Evolutionary conservation across 1,140 invertebrate species (phyloP).

Genomic region (Neodiprion lecontei): DNA sequence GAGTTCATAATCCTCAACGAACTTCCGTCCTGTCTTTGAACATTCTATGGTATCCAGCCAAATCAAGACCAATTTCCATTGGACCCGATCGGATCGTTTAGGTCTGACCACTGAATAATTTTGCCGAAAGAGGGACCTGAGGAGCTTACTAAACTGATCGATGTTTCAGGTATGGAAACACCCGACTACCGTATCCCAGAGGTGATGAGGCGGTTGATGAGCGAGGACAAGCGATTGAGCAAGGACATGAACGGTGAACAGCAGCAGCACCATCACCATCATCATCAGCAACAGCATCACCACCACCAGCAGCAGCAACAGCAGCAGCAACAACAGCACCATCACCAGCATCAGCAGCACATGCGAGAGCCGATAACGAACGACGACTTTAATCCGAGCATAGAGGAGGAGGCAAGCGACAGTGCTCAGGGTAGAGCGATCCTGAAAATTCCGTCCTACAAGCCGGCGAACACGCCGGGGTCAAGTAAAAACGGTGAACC

Average conservation of each 20-base stretch:
- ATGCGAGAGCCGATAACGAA: conserved; percentile 53
- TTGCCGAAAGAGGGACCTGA: too few species aligned
- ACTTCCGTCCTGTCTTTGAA: too few species aligned
- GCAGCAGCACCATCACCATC: conserved; percentile 18
- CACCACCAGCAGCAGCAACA: conserved; percentile 43
- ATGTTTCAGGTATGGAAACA: conserved; percentile 49
- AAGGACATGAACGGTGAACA: conserved; percentile 59
- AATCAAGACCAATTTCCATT: background rate
- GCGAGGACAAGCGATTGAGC: conserved; percentile 62
- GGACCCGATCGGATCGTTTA: background rate
- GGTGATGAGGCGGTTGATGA: conserved; percentile 66
- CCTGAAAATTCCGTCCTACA: conserved; percentile 92
- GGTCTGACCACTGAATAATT: background rate
- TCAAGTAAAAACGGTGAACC: conserved; percentile 70
- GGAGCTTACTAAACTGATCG: too few species aligned
- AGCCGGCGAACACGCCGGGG: conserved; percentile 70
- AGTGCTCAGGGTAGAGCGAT: conserved; percentile 72
- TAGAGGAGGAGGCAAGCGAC: conserved; percentile 63
- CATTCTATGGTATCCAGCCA: too few species aligned
- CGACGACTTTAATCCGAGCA: conserved; percentile 57
- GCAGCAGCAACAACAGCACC: conserved; percentile 45
- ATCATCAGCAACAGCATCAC: too few species aligned
- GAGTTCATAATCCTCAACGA: too few species aligned
- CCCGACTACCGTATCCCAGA: conserved; percentile 65
- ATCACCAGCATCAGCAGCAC: conserved; percentile 42